phyloP scores from a whole-genome alignment of 2,888 invertebrate genomes.

The Criorhina ranunculi region DNA sequence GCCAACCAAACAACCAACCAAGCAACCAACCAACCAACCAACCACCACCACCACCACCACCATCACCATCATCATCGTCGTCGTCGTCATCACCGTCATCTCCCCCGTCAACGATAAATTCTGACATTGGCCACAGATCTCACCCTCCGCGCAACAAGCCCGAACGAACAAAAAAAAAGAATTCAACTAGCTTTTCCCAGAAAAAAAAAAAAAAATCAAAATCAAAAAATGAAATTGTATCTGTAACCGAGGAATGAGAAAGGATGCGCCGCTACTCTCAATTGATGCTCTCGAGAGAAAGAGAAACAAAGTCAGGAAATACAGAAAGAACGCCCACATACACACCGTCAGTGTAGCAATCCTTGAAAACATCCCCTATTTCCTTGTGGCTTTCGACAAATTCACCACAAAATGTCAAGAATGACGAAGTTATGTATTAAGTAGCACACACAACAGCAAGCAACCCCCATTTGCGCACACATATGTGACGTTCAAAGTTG shows the following conservation, averaged over 20 bases:
- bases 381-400: conserved; percentile 83
- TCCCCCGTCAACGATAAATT: conserved; percentile 64
- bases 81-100: neutral
- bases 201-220: conserved; percentile 38
- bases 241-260: conserved; percentile 44
- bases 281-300: conserved; percentile 64
- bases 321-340: conserved; percentile 67
- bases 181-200: conserved; percentile 63
- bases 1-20: conserved; percentile 47
- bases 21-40: conserved; percentile 43
- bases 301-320: conserved; percentile 73
- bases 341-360: conserved; percentile 35
- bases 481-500: conserved; percentile 75
- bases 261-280: conserved; percentile 67
- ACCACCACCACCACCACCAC: conserved; percentile 26
- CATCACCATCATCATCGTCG: conserved; percentile 1
- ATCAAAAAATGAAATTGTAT: conserved; percentile 41
- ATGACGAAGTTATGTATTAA: conserved; percentile 79
- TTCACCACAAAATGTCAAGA: conserved; percentile 85
- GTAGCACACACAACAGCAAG: conserved; percentile 51
- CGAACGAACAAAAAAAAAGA: conserved; percentile 46
- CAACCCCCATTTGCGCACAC: conserved; percentile 26
- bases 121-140: conserved; percentile 73
- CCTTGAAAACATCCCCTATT: conserved; percentile 77
- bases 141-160: conserved; percentile 62